A percentile compares a stretch with the other conserved stretches of the same genome.
These are phyloP conservation scores for Lacerta viridis DNA, from an alignment of 2,797 vertebrate species.

Conservation along the genomic window DNA sequence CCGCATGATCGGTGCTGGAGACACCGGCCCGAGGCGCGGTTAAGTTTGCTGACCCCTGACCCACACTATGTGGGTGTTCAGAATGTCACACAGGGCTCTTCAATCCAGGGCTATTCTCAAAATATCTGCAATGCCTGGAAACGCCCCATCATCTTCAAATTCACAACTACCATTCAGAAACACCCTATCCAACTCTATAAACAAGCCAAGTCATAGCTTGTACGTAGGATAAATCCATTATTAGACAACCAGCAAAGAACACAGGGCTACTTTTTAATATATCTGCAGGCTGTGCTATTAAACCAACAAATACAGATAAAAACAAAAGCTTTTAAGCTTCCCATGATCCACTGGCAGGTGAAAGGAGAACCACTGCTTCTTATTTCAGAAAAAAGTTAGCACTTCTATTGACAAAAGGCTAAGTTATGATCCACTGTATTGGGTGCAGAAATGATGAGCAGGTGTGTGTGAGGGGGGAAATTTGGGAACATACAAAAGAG, in stretches of 20 bases:
- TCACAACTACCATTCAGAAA: not conserved
- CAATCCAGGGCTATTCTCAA: not conserved
- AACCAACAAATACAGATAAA: not conserved
- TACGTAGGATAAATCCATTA: not conserved
- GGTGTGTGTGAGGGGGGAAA: conserved; percentile 35
- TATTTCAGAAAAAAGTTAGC: conserved; percentile 16
- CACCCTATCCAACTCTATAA: not conserved
- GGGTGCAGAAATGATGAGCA: accelerated
- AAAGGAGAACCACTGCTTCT: not conserved
- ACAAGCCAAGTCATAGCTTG: not conserved
- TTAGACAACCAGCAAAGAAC: conserved; percentile 6
- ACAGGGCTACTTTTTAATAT: not conserved
- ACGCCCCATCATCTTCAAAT: not conserved
- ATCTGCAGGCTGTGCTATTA: not conserved
- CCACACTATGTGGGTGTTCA: not conserved
- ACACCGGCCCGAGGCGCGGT: too few species aligned
- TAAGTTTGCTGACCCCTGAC: not conserved
- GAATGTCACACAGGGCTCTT: not conserved
- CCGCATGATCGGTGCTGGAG: too few species aligned
- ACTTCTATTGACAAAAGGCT: not conserved
- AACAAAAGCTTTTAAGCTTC: not conserved
- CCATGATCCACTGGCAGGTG: not conserved
- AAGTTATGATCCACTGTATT: not conserved
- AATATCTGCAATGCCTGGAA: conserved; percentile 8
- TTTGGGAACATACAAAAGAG: not conserved